These are phyloP conservation scores for Melitaea cinxia DNA, from an alignment of 1,140 invertebrate species.

Conservation along the genomic window DNA sequence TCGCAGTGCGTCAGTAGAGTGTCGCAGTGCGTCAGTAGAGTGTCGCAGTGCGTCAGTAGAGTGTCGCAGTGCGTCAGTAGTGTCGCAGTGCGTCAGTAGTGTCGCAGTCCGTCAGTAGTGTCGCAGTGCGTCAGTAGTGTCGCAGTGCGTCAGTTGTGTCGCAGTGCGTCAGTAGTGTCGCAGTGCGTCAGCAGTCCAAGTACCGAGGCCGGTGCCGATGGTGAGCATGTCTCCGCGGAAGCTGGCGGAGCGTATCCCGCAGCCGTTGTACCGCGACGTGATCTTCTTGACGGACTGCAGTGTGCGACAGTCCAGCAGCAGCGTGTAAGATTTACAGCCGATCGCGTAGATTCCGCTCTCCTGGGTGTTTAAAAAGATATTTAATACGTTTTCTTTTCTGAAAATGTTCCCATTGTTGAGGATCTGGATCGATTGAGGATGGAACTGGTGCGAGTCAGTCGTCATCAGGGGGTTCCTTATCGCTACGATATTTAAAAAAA, in stretches of 20 bases:
- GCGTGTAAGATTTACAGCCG: conserved; percentile 95
- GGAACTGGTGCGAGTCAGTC: no score
- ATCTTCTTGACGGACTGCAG: conserved; percentile 88
- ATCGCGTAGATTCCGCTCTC: conserved; percentile 94
- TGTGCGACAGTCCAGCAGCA: conserved; percentile 93
- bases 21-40: no score
- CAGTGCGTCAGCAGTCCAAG: no score
- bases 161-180: conserved; percentile 1
- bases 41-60: no score
- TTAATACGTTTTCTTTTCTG: no score
- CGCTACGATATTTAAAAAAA: no score
- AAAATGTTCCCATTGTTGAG: no score
- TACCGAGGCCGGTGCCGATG: conserved; percentile 93
- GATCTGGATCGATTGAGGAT: no score
- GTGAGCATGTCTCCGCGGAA: conserved; percentile 95
- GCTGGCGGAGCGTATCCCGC: conserved; percentile 94
- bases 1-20: no score
- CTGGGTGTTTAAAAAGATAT: conserved; percentile 74
- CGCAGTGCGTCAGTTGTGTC: not conserved
- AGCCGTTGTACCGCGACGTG: conserved; percentile 90
- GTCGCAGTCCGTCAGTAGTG: not conserved
- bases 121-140: not conserved
- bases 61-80: no score
- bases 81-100: not conserved
- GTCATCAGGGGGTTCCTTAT: no score